Evolutionary conservation across 2,797 vertebrate genomes (phyloP), one percentile per base, ranked within the genome.

Genomic region (Acanthurus lineatus): DNA sequence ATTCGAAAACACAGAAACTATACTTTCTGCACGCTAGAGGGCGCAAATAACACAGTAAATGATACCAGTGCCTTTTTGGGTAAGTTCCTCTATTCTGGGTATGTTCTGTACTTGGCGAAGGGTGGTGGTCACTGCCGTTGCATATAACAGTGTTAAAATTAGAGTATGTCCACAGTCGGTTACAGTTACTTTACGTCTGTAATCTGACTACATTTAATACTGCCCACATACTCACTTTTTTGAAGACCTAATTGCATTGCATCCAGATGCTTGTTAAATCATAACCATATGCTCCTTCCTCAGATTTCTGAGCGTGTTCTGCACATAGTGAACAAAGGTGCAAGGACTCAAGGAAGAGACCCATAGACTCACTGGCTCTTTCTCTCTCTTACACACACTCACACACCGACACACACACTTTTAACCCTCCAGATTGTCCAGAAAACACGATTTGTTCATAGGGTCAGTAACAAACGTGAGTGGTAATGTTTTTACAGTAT

Each of bases 261-360:
- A 74, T 90, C 92, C 94, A 94, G 92, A 94, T 94, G 94, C 87
- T 59, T 80, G 58, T 80, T 62, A 91, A 95, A 95, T 94, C 84
- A 89, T 90, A 94, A 93, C 93, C 95, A 95, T 88, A 93, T 95
- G 92, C 85, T 81, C 35, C 64, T 64, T 82, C 72, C 86, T 91
- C 87, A 82, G 61, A 79, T 86, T 94, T 92, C 89, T 59, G 83
- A 83, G 80, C 89, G 86, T 85, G 61, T 57, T 75, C 78, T 85
- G 69, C 81, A 57, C 67, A 71, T 42, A 56, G 66, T 54, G 80
- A 82, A 82, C 84, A 90, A 86, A 87, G 81, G 73, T 82, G 79
- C 53, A 71, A 44, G 59, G 69, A 81, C 61, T 77, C 54, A 49
- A 53, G 53, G 38, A 32, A 32, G 28, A 32, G 28, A 32, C 28